Percentiles rank a stretch among this genome's conserved stretches.
Evolutionary conservation across 2,113 vertebrate genomes (phyloP).

Genomic region (Electrona antarctica): DNA sequence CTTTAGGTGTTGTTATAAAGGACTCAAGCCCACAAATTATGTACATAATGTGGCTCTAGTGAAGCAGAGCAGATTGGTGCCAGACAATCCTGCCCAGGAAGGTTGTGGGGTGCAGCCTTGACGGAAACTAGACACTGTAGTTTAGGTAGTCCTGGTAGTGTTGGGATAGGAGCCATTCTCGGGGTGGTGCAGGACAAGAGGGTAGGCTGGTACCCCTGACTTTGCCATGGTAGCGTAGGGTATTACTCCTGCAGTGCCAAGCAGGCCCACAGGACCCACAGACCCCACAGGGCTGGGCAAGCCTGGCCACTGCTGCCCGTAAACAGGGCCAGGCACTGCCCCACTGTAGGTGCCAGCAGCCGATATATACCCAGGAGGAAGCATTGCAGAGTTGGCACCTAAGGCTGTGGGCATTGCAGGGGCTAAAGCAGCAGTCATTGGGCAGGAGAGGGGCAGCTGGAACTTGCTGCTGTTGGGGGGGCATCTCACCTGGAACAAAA

Average conservation of each 20-base stretch:
- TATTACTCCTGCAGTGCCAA: constrained; percentile 56
- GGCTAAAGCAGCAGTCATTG: constrained; percentile 73
- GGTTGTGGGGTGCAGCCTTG: background rate
- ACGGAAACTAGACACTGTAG: no score
- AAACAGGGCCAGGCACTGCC: constrained; percentile 74
- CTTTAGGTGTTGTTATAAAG: constrained; percentile 51
- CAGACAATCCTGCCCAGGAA: constrained; percentile 4
- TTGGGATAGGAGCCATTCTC: constrained; percentile 68
- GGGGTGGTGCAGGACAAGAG: constrained; percentile 70
- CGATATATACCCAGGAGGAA: constrained; percentile 70
- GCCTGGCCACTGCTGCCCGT: constrained; percentile 80
- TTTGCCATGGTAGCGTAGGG: constrained; percentile 67
- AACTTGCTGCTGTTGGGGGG: constrained; percentile 62
- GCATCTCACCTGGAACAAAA: constrained; percentile 70
- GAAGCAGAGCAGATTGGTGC: constrained; percentile 21
- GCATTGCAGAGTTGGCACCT: constrained; percentile 57
- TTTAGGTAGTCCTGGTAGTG: constrained; percentile 77
- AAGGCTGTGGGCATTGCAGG: constrained; percentile 47
- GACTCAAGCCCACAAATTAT: constrained; percentile 49
- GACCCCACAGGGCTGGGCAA: constrained; percentile 60
- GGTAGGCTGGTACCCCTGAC: constrained; percentile 72
- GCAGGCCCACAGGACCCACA: constrained; percentile 62
- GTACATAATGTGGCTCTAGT: constrained; percentile 49
- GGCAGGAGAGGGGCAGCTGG: constrained; percentile 77
- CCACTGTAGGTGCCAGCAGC: constrained; percentile 78